Evolutionary conservation across 2,888 invertebrate species (phyloP).

Genomic region (Hypomecis punctinalis): DNA sequence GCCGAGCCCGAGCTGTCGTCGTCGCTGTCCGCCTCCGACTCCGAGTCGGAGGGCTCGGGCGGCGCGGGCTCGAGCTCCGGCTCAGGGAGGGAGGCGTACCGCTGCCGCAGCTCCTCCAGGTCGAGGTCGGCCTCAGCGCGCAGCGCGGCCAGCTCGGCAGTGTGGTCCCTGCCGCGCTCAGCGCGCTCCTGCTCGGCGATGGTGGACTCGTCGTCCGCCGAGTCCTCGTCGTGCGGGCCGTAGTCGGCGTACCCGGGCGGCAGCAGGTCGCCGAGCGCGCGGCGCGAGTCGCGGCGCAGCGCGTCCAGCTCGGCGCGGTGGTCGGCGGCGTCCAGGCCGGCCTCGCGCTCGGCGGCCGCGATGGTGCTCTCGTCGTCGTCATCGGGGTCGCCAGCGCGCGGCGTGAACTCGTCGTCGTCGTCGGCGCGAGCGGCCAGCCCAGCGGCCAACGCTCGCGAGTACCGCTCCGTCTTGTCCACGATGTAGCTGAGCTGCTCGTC

Average conservation of each 20-base stretch:
- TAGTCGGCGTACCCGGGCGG: slow-evolving; percentile 90
- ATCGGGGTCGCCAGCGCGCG: slow-evolving; percentile 84
- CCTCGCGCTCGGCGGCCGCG: slow-evolving; percentile 92
- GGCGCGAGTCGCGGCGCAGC: slow-evolving; percentile 94
- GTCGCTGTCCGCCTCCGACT: slow-evolving; percentile 46
- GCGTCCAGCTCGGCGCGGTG: slow-evolving; percentile 91
- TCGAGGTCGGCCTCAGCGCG: slow-evolving; percentile 92
- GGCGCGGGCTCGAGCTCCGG: slow-evolving; percentile 39
- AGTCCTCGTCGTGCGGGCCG: slow-evolving; percentile 75
- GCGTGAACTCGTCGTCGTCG: slow-evolving; percentile 91
- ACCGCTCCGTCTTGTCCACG: slow-evolving; percentile 99
- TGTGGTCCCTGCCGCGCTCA: slow-evolving; percentile 86
- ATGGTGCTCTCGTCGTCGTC: slow-evolving; percentile 98
- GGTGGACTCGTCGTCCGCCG: slow-evolving; percentile 86
- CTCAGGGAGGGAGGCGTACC: slow-evolving; percentile 79
- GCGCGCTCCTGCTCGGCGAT: slow-evolving; percentile 83
- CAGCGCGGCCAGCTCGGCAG: slow-evolving; percentile 90
- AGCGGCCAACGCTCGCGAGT: slow-evolving; percentile 95
- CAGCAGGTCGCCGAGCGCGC: slow-evolving; percentile 94
- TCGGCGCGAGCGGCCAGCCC: slow-evolving; percentile 82
- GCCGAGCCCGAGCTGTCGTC: slow-evolving; percentile 31
- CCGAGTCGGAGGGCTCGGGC: slow-evolving; percentile 39
- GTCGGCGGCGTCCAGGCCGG: slow-evolving; percentile 82
- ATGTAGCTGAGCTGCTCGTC: slow-evolving; percentile 99
- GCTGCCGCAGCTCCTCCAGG: slow-evolving; percentile 91